A percentile compares a stretch with the other conserved stretches of the same genome.
phyloP scores from a whole-genome alignment of 53 echinoderm and acorn worm species.

The Patiria pectinifera region DNA sequence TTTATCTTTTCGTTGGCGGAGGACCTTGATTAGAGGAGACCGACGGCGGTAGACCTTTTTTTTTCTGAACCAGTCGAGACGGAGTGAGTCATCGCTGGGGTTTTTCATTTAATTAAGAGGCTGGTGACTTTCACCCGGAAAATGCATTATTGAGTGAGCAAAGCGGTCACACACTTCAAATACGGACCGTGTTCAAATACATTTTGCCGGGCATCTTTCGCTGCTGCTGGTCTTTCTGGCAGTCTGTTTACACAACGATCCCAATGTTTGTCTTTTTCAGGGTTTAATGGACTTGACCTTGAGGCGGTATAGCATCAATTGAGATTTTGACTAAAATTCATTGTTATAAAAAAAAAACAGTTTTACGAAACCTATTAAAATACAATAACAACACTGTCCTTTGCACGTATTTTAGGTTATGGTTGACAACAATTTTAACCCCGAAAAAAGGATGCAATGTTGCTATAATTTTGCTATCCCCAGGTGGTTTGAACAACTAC shows the following conservation, averaged over 20 bases:
- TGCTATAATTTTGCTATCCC: too few species aligned
- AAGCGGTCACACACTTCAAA: slow-evolving; percentile 1
- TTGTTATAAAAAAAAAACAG: not conserved
- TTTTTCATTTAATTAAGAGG: slow-evolving; percentile 50
- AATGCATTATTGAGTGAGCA: slow-evolving; percentile 45
- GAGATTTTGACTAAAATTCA: not conserved
- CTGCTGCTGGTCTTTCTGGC: not conserved
- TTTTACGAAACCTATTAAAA: not conserved
- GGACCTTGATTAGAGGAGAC: not conserved
- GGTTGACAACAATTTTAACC: not conserved
- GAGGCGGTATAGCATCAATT: not conserved
- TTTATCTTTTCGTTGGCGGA: not conserved
- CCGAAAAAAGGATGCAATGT: too few species aligned
- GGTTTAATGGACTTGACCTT: not conserved
- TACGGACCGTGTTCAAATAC: not conserved
- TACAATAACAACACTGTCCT: too few species aligned
- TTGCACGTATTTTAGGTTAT: not conserved
- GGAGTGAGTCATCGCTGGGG: slow-evolving; percentile 25
- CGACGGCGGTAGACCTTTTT: not conserved
- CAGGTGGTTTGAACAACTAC: too few species aligned
- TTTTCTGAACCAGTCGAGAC: not conserved
- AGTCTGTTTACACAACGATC: not conserved
- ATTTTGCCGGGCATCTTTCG: not conserved
- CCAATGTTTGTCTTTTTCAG: not conserved
- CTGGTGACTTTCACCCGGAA: slow-evolving; percentile 37